Conservation (phyloP, 2,888 invertebrate genomes). For the Drosophila limbata region DNA sequence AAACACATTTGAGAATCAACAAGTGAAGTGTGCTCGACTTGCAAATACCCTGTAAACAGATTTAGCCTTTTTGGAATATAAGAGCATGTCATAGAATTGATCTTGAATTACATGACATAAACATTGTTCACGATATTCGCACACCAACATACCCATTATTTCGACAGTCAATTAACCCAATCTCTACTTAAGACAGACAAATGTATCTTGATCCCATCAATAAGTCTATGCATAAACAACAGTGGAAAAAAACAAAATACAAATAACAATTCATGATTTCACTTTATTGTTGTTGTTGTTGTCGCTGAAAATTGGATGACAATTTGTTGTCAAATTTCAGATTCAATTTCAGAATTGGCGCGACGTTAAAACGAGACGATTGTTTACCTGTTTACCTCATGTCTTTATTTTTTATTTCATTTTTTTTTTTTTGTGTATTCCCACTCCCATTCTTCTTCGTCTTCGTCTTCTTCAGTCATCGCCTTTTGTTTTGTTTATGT, state of each 20-base stretch:
- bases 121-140: neutral
- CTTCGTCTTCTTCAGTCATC: neutral
- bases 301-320: conserved; percentile 5
- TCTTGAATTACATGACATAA: conserved; percentile 1
- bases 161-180: conserved; percentile 4
- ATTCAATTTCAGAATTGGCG: conserved; percentile 17
- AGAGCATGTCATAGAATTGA: neutral
- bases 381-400: conserved; percentile 21
- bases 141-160: conserved; percentile 7
- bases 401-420: neutral
- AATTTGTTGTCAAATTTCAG: conserved; percentile 20
- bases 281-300: neutral
- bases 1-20: neutral
- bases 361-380: conserved; percentile 15
- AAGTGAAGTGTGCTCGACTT: neutral
- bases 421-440: neutral
- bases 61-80: neutral
- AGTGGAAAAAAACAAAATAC: neutral
- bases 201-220: conserved; percentile 12
- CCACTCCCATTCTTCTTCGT: neutral
- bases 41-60: neutral
- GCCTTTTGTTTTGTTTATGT: conserved; percentile 32
- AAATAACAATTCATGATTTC: conserved; percentile 19
- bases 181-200: no score
- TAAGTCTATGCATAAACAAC: conserved; percentile 1